Evolutionary conservation across 2,797 vertebrate species (phyloP).

Genomic region (Rhabdophis nuchalis): DNA sequence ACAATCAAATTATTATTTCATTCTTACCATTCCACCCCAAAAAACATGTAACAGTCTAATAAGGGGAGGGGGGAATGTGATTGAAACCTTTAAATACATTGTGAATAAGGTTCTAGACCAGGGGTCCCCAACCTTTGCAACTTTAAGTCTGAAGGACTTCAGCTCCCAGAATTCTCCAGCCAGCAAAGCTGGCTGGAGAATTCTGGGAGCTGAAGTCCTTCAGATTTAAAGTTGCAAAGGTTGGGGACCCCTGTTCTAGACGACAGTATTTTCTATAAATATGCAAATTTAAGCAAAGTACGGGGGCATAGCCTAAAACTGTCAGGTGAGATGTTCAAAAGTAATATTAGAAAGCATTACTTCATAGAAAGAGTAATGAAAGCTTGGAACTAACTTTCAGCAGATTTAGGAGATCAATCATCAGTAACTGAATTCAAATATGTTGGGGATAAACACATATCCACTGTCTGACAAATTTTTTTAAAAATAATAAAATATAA

Average conservation of each 20-base stretch:
- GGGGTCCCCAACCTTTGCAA: too few species aligned
- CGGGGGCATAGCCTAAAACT: background rate
- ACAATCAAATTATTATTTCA: background rate
- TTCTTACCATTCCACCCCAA: conserved; percentile 32
- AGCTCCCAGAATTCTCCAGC: too few species aligned
- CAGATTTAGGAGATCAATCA: background rate
- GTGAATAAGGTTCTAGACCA: background rate
- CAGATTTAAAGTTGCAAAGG: too few species aligned
- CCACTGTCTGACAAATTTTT: background rate
- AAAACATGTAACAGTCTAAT: background rate
- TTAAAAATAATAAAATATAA: background rate
- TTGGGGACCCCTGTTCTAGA: too few species aligned
- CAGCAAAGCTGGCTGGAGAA: too few species aligned
- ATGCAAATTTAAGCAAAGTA: background rate
- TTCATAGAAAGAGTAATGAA: background rate
- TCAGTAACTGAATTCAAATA: background rate
- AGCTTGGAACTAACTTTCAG: background rate
- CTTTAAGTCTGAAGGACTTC: too few species aligned
- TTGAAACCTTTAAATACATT: background rate
- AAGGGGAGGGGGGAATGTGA: background rate
- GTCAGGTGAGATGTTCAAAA: background rate
- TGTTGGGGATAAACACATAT: background rate
- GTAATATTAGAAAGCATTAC: background rate
- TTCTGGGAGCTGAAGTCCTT: too few species aligned
- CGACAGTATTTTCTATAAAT: background rate